Percentiles rank a stretch among this genome's conserved stretches.
These are phyloP conservation scores for Heliconius erato DNA, from an alignment of 2,888 invertebrate genomes.

Conservation along the genomic window DNA sequence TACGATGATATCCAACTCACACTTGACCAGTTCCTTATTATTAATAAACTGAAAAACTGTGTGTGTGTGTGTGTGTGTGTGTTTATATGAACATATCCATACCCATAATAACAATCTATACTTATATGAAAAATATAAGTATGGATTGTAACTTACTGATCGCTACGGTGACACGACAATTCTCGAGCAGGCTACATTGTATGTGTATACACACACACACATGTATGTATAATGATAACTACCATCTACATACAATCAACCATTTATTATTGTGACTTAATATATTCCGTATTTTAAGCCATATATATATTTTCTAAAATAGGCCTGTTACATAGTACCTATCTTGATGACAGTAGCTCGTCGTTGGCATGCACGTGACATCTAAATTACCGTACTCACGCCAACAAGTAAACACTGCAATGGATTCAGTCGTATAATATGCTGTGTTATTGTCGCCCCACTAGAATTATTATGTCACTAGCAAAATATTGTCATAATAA, in stretches of 20 bases:
- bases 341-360: slow-evolving; percentile 25
- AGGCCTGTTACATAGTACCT: slow-evolving; percentile 14
- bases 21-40: no score
- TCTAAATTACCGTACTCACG: slow-evolving; percentile 61
- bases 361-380: slow-evolving; percentile 49
- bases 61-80: no score
- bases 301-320: background rate
- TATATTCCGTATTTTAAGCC: background rate
- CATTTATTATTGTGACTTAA: background rate
- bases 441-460: slow-evolving; percentile 18
- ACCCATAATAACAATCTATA: no score
- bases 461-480: slow-evolving; percentile 28
- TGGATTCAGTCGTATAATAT: slow-evolving; percentile 39
- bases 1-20: no score
- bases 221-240: background rate
- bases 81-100: no score
- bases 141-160: no score
- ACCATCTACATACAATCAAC: background rate
- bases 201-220: background rate
- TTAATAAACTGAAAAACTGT: no score
- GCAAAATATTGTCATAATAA: slow-evolving; percentile 26
- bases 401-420: slow-evolving; percentile 59
- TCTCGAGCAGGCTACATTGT: background rate
- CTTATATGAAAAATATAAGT: no score
- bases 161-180: no score